Evolutionary conservation across 2,797 vertebrate species (phyloP), one percentile per base, ranked within the genome.

Genomic region (Valencia hispanica): DNA sequence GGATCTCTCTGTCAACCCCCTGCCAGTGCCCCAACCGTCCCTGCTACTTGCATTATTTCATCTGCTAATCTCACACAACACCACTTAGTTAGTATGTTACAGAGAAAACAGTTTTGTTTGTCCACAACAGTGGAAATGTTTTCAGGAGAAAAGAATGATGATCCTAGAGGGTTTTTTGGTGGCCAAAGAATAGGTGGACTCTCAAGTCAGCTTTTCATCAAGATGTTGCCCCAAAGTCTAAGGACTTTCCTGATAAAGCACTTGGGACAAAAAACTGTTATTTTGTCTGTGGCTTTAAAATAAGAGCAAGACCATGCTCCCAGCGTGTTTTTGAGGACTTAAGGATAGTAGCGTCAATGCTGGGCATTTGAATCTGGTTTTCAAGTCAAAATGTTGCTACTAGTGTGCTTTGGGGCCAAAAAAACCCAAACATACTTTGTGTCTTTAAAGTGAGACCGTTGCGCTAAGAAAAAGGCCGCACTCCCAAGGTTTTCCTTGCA

Each of bases 1-100:
- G 93, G 94, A 95, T 95, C 93, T 94, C 92, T 95, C 94, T 92
- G 93, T 96, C 95, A 95, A 85, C 86, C 87, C 80, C 72, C 78
- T 22, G 0, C 72, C 77, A 48, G 45, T 45, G 36, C 79, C 74
- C 74, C 73, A 73, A 71, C 87, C 87, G 81, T 84, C 84, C 77
- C 85, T 74, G 61, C 91, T 91, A 88, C 84, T 93, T 69, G 90
- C 93, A 94, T 95, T 94, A 95, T 96, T 95, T 95, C 92, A 94
- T 94, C 90, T 92, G 90, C 94, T 96, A 94, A 96, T 95, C 94
- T 94, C 87, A 20, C 89, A 88, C 92, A 93, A 94, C 92, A 90
- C 88, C 82, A 89, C 92, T 91, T 86, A 91, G 85, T 86, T 87
- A 89, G 92, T 87, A 86, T 88, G 92, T 93, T 74, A 79, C 68